Evolutionary conservation across 1,140 invertebrate genomes (phyloP).

Genomic region (Mylabris phalerata): DNA sequence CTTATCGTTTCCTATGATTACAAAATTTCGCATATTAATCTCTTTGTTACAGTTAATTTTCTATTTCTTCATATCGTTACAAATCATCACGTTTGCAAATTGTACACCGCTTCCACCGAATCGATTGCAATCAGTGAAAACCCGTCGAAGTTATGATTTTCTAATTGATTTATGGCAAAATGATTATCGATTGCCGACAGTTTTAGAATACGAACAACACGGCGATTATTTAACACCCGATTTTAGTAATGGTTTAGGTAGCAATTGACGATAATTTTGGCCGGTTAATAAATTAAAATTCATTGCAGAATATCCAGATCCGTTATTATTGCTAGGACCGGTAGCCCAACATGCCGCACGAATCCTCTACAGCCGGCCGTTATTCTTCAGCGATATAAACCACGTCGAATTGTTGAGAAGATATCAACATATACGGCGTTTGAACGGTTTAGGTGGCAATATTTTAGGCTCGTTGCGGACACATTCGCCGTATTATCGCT

Average conservation of each 20-base stretch:
- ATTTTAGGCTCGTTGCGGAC: slow-evolving; percentile 52
- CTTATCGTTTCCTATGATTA: too few relatives aligned
- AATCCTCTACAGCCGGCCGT: slow-evolving; percentile 38
- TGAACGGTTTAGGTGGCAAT: slow-evolving; percentile 51
- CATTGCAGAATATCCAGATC: slow-evolving; percentile 35
- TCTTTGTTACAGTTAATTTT: too few relatives aligned
- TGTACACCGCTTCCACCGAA: too few relatives aligned
- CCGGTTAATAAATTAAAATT: not conserved
- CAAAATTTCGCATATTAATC: too few relatives aligned
- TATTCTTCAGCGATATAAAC: slow-evolving; percentile 57
- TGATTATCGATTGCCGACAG: too few relatives aligned
- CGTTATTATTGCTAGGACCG: slow-evolving; percentile 30
- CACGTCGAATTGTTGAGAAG: slow-evolving; percentile 52
- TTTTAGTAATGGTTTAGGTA: slow-evolving; percentile 30
- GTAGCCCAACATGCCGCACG: slow-evolving; percentile 27
- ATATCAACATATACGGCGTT: slow-evolving; percentile 51
- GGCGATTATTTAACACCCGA: slow-evolving; percentile 25
- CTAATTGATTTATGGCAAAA: too few relatives aligned
- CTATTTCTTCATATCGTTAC: too few relatives aligned
- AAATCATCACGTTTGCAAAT: too few relatives aligned
- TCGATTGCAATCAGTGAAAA: too few relatives aligned
- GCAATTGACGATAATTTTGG: not conserved
- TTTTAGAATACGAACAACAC: not conserved
- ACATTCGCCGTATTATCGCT: slow-evolving; percentile 50
- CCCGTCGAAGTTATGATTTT: too few relatives aligned